Base-by-base conservation (phyloP, 2,888 invertebrate species). In the Uropetala carovei region DNA sequence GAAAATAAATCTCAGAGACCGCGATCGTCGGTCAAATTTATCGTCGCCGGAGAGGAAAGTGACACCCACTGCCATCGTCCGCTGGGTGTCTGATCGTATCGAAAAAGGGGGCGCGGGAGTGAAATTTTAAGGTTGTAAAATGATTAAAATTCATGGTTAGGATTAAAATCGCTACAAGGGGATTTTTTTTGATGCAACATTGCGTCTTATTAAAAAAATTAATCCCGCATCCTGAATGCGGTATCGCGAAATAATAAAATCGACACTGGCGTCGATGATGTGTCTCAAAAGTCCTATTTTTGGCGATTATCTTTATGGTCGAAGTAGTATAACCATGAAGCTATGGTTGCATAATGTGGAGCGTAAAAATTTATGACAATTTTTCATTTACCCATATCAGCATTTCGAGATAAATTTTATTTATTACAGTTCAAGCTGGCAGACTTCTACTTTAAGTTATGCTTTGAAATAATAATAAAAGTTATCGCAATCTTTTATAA, bases 21-120 rank as follows among this genome's bases (percentile, higher is more conserved):
- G 89, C 64, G 89, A 89, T 89, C 89, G 43, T 64, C 89, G 89
- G 43, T 64, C 89, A 89, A 64, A 89, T 89, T 89, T 89, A 89
- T 89, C 43, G 89, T 64, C 64, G 64, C 16, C 18, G 89, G 43
- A 58, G 86, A 14, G 60, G 22, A 56, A 43, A 64, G 68, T 89
- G 89, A 89, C 89, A 89, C 16, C 89, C 89, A 43, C 89, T 89
- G 89, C 89, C 89, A 64, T 64, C 89, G 89, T 64, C 64, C 89
- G 68, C 89, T 30, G 10, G 57, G 64, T 68, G 59, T 89, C 64
- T 68, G 89, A 89, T 89, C 89, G 43, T 43, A 68, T 89, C 68
- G 64, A 18, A 68, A 64, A 64, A 22, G 60, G 10, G 60, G 8
- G 43, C 43, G 43, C 11, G 68, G 43, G 30, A n/a, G 59, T 13